These are phyloP conservation scores for Trypoxylon attenuatum DNA, from an alignment of 2,888 invertebrate species.

Conservation along the genomic window DNA sequence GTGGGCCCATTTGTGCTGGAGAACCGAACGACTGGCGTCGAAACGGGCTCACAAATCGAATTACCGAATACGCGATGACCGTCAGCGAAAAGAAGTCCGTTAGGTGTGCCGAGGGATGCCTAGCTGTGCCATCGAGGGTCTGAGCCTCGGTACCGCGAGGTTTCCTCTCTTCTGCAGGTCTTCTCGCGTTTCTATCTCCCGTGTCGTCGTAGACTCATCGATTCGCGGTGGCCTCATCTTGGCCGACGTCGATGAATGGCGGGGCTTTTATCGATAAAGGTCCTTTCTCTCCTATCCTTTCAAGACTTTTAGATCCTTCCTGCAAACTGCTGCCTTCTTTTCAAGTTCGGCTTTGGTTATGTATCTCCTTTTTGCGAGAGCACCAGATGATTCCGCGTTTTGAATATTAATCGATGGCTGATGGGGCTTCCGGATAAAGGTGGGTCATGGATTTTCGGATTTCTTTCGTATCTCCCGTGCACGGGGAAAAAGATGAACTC, in stretches of 20 bases:
- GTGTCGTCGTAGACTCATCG: slow-evolving; percentile 23
- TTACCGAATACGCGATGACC: slow-evolving; percentile 63
- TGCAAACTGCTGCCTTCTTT: not conserved
- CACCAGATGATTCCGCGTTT: no score
- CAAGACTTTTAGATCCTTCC: not conserved
- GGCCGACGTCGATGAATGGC: not conserved
- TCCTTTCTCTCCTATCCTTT: not conserved
- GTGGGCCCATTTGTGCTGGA: slow-evolving; percentile 34
- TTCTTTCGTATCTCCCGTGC: no score
- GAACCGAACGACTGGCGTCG: slow-evolving; percentile 25
- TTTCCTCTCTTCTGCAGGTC: slow-evolving; percentile 73
- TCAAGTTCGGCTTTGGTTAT: no score
- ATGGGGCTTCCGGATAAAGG: no score
- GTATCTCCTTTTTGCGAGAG: no score
- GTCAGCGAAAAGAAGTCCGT: slow-evolving; percentile 71
- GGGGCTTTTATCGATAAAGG: not conserved
- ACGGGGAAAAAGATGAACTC: no score
- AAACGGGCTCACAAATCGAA: slow-evolving; percentile 51
- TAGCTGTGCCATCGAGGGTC: slow-evolving; percentile 57
- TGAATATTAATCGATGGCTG: no score
- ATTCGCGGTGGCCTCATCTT: slow-evolving; percentile 50
- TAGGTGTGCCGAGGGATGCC: slow-evolving; percentile 69
- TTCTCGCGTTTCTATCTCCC: slow-evolving; percentile 62
- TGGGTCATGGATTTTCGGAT: no score
- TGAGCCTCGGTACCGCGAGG: slow-evolving; percentile 71